phyloP scores from a whole-genome alignment of 1,140 invertebrate genomes.

The Cardiocondyla obscurior region DNA sequence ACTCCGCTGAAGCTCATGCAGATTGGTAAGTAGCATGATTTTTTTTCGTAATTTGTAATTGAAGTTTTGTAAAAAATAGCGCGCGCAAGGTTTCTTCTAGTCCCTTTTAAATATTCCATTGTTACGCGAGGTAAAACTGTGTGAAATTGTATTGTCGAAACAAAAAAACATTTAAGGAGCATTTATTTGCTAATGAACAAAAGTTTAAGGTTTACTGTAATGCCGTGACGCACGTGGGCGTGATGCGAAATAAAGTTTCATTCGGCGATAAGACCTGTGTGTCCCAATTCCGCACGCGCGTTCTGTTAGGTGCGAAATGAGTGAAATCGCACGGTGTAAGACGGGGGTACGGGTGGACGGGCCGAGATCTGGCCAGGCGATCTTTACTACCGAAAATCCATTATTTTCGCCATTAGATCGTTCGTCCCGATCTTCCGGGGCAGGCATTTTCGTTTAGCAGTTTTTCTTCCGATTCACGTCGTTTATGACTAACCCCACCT shows the following conservation, averaged over 20 bases:
- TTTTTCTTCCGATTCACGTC: slow-evolving; percentile 82
- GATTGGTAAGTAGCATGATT: no score
- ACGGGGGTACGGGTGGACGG: slow-evolving; percentile 66
- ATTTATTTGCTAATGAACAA: slow-evolving; percentile 20
- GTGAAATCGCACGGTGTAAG: slow-evolving; percentile 52
- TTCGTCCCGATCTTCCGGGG: slow-evolving; percentile 76
- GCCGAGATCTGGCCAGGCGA: slow-evolving; percentile 77
- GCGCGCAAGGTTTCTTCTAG: no score
- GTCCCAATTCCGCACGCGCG: slow-evolving; percentile 8
- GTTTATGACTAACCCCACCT: slow-evolving; percentile 79
- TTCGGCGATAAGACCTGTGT: slow-evolving; percentile 14
- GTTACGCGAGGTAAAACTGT: not conserved
- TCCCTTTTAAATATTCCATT: not conserved
- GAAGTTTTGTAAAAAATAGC: no score
- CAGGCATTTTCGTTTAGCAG: slow-evolving; percentile 83
- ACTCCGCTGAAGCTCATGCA: no score
- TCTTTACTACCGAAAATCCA: slow-evolving; percentile 84
- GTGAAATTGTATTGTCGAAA: not conserved
- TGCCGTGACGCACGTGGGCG: not conserved
- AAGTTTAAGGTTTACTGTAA: not conserved
- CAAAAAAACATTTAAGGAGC: not conserved
- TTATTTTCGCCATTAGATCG: slow-evolving; percentile 84
- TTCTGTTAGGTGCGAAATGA: slow-evolving; percentile 29
- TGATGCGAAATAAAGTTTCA: slow-evolving; percentile 27
- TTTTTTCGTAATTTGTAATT: no score